Conservation (phyloP, 2,113 vertebrate species). For the Podarcis raffonei region DNA sequence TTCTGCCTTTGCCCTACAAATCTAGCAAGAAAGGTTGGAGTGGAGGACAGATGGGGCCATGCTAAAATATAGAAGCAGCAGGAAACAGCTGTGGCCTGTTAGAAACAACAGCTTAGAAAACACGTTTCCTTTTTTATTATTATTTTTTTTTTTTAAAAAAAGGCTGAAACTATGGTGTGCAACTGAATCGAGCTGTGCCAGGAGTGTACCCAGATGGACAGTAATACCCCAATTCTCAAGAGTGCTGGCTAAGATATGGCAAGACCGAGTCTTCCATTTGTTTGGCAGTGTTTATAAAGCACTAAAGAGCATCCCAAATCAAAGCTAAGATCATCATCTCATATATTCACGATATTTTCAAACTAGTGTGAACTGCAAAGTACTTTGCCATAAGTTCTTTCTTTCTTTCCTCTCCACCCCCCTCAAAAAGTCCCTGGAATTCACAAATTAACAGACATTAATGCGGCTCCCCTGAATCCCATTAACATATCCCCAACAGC, state of each 20-base stretch:
- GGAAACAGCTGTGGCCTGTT: constrained; percentile 50
- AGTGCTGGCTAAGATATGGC: constrained; percentile 35
- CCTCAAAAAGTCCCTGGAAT: background rate
- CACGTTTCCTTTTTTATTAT: constrained; percentile 54
- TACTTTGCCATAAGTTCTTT: constrained; percentile 35
- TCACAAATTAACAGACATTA: constrained; percentile 29
- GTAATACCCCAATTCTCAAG: constrained; percentile 58
- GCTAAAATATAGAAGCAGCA: constrained; percentile 38
- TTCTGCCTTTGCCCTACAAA: constrained; percentile 15
- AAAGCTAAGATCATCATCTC: constrained; percentile 53
- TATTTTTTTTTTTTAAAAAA: constrained; percentile 44
- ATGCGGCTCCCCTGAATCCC: constrained; percentile 6
- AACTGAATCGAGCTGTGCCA: constrained; percentile 48
- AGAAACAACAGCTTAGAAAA: constrained; percentile 46
- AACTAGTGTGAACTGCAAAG: constrained; percentile 9
- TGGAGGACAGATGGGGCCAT: constrained; percentile 19
- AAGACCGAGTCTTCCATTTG: constrained; percentile 55
- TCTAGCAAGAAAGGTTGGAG: constrained; percentile 19
- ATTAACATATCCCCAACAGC: constrained; percentile 40
- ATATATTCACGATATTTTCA: constrained; percentile 66
- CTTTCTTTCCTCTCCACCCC: background rate
- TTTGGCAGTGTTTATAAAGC: constrained; percentile 70
- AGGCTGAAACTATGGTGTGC: constrained; percentile 17
- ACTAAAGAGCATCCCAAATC: constrained; percentile 69
- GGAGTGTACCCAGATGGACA: constrained; percentile 46